These are phyloP conservation scores for Enteromius anoplus DNA, from an alignment of 2,797 vertebrate genomes.

Conservation along the genomic window DNA sequence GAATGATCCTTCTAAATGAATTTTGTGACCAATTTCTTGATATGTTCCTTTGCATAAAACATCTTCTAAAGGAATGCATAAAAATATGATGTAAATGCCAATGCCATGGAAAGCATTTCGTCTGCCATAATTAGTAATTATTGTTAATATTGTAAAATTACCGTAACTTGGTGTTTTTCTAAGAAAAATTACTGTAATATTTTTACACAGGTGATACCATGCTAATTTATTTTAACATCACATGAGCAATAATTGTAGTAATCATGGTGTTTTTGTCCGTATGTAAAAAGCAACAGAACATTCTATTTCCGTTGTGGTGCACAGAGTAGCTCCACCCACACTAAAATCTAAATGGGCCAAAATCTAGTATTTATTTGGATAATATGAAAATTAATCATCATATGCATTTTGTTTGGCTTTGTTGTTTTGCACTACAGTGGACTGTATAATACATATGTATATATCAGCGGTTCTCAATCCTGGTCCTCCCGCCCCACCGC, in stretches of 20 bases:
- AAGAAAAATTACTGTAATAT: not conserved
- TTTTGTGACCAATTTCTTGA: not conserved
- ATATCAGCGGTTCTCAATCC: too few species aligned
- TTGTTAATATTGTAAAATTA: not conserved
- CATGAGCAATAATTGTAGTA: not conserved
- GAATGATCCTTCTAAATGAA: too few species aligned
- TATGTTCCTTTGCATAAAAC: not conserved
- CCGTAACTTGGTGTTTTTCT: not conserved
- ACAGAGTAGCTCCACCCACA: too few species aligned
- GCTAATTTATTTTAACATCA: not conserved
- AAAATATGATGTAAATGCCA: not conserved
- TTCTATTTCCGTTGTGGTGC: not conserved
- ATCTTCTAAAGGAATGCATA: not conserved
- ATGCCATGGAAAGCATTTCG: not conserved
- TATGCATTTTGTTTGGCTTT: not conserved
- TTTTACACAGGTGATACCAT: not conserved
- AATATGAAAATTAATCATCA: too few species aligned
- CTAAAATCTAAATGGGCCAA: too few species aligned
- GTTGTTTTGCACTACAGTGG: not conserved
- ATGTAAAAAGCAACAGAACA: not conserved
- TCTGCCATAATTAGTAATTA: not conserved
- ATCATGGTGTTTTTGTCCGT: not conserved
- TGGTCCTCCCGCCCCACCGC: too few species aligned
- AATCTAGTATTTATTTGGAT: too few species aligned
- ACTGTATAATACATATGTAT: too few species aligned